phyloP scores from a whole-genome alignment of 2,113 vertebrate genomes.

The Prionailurus bengalensis region DNA sequence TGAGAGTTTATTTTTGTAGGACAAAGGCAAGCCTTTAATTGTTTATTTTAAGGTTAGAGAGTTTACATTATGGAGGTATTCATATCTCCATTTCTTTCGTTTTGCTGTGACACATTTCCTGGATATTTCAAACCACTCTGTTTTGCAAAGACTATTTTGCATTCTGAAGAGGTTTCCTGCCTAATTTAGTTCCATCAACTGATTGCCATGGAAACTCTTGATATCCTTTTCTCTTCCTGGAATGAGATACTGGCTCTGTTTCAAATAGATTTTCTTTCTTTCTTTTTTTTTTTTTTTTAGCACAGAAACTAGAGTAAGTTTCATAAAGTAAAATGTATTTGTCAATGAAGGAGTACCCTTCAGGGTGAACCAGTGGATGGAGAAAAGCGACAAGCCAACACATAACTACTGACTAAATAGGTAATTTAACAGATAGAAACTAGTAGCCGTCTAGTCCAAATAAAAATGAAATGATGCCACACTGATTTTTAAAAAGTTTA shows the following conservation, averaged over 20 bases:
- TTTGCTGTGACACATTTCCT: slow-evolving; percentile 78
- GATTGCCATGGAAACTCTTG: slow-evolving; percentile 77
- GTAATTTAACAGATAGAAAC: not conserved
- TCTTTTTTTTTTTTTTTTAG: not conserved
- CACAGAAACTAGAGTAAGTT: slow-evolving; percentile 53
- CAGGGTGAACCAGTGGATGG: not conserved
- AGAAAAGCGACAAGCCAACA: not conserved
- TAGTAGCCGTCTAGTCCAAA: not conserved
- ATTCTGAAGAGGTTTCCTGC: slow-evolving; percentile 82
- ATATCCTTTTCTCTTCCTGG: slow-evolving; percentile 73
- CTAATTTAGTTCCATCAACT: slow-evolving; percentile 67
- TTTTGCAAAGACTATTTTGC: slow-evolving; percentile 71
- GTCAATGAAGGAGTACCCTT: not conserved
- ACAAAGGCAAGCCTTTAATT: slow-evolving; percentile 74
- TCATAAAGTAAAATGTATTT: slow-evolving; percentile 4
- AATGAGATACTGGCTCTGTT: slow-evolving; percentile 70
- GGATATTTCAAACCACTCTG: slow-evolving; percentile 62
- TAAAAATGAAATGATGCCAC: not conserved
- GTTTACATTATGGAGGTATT: slow-evolving; percentile 79
- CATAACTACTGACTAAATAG: not conserved
- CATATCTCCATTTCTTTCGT: slow-evolving; percentile 71
- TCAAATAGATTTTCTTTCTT: slow-evolving; percentile 17
- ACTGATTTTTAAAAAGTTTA: not conserved
- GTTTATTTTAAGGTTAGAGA: slow-evolving; percentile 76
- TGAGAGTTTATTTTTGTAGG: slow-evolving; percentile 78